Conservation (phyloP, 1,140 invertebrate species). For the Pomacea maculata region DNA sequence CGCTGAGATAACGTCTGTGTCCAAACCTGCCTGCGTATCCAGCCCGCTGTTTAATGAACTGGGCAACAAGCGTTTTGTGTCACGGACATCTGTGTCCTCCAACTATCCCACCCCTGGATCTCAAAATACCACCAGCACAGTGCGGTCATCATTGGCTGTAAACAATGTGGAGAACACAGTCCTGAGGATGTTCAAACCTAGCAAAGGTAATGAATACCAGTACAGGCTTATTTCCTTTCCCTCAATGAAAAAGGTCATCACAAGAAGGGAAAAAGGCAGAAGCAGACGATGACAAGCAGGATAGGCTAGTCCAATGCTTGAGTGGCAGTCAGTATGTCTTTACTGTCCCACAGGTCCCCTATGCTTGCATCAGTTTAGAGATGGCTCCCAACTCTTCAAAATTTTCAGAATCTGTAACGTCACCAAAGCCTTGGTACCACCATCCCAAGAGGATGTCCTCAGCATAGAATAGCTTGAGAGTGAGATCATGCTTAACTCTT, state of each 20-base stretch:
- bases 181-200: conserved; percentile 47
- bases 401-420: conserved; percentile 38
- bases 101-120: conserved; percentile 48
- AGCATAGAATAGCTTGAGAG: conserved; percentile 6
- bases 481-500: too few species aligned
- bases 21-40: conserved; percentile 26
- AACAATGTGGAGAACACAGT: conserved; percentile 56
- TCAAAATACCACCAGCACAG: conserved; percentile 1
- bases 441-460: conserved; percentile 39
- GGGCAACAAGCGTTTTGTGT: conserved; percentile 44
- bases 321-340: conserved; percentile 17
- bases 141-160: conserved; percentile 37
- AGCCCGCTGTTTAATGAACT: conserved; percentile 19
- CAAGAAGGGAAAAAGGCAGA: background rate
- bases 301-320: background rate
- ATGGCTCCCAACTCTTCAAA: conserved; percentile 16
- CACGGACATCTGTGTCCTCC: conserved; percentile 52
- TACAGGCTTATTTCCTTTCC: conserved; percentile 47
- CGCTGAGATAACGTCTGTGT: conserved; percentile 19
- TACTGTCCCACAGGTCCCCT: conserved; percentile 48
- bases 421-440: conserved; percentile 47
- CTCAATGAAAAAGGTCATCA: conserved; percentile 17
- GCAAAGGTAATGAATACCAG: conserved; percentile 53
- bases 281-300: background rate
- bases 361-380: conserved; percentile 50